These are phyloP conservation scores for Pygocentrus nattereri DNA, from an alignment of 2,797 vertebrate species.

Conservation along the genomic window DNA sequence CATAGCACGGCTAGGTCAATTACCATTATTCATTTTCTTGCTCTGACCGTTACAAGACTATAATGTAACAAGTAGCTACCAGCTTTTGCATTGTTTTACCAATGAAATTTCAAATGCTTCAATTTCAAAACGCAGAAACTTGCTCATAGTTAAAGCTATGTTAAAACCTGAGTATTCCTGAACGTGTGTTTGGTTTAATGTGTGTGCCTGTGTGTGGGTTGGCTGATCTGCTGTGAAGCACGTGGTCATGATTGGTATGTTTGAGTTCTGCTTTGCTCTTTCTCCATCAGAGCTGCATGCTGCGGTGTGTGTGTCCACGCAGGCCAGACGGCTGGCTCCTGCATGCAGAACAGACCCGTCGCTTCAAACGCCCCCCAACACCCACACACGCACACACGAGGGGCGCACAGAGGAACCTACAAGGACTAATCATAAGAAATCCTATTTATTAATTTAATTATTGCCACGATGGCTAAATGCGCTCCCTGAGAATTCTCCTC, in stretches of 20 bases:
- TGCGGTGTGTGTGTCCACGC: conserved; percentile 26
- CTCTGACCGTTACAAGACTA: conserved; percentile 31
- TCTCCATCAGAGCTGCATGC: conserved; percentile 16
- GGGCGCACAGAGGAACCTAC: conserved; percentile 8
- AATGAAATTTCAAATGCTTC: not conserved
- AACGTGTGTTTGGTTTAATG: not conserved
- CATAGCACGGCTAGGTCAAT: conserved; percentile 11
- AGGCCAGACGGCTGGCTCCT: conserved; percentile 36
- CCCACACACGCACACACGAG: not conserved
- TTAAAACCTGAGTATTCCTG: too few species aligned
- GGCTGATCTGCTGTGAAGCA: conserved; percentile 33
- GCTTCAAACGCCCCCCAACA: conserved; percentile 1
- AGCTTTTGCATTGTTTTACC: not conserved
- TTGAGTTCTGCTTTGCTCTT: conserved; percentile 34
- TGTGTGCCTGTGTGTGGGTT: not conserved
- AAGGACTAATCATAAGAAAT: not conserved
- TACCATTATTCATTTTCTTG: conserved; percentile 45
- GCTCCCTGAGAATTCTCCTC: not conserved
- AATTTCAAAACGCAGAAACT: not conserved
- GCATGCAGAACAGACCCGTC: conserved; percentile 26
- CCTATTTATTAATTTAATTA: conserved; percentile 3
- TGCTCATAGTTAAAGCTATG: conserved; percentile 8
- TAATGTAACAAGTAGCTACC: not conserved
- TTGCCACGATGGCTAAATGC: not conserved
- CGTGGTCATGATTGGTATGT: conserved; percentile 34